Conservation (phyloP, 2,797 vertebrate genomes). For the Clarias laeviceps region DNA sequence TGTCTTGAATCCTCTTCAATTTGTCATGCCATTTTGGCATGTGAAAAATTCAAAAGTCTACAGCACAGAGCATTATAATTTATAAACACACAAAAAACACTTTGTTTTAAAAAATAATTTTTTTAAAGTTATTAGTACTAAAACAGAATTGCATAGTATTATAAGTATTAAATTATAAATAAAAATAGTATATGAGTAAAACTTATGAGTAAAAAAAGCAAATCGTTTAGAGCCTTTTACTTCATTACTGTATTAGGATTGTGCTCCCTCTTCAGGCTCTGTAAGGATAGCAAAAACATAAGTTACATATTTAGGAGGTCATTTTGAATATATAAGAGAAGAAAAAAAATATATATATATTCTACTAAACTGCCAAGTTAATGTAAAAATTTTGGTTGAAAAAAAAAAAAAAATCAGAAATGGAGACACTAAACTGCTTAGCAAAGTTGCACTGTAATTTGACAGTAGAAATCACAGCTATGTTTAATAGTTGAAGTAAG, state of each 20-base stretch:
- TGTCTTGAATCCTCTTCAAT: neutral
- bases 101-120: neutral
- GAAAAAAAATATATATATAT: neutral
- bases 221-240: neutral
- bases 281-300: conserved; percentile 57
- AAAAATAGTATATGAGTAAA: conserved; percentile 4
- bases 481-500: too few relatives aligned
- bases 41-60: neutral
- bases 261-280: conserved; percentile 71
- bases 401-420: too few relatives aligned
- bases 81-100: neutral
- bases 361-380: too few relatives aligned
- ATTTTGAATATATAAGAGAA: neutral
- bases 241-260: conserved; percentile 32
- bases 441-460: too few relatives aligned
- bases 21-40: neutral
- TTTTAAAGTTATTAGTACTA: neutral
- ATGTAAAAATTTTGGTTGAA: too few relatives aligned
- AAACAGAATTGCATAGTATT: neutral
- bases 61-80: neutral
- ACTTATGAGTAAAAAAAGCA: neutral
- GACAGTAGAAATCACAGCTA: too few relatives aligned
- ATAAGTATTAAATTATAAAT: neutral
- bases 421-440: too few relatives aligned
- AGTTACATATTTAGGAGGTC: neutral